Percentiles rank a stretch among this genome's conserved stretches.
phyloP scores from a whole-genome alignment of 2,888 invertebrate genomes.

The Aleiodes testaceus region DNA sequence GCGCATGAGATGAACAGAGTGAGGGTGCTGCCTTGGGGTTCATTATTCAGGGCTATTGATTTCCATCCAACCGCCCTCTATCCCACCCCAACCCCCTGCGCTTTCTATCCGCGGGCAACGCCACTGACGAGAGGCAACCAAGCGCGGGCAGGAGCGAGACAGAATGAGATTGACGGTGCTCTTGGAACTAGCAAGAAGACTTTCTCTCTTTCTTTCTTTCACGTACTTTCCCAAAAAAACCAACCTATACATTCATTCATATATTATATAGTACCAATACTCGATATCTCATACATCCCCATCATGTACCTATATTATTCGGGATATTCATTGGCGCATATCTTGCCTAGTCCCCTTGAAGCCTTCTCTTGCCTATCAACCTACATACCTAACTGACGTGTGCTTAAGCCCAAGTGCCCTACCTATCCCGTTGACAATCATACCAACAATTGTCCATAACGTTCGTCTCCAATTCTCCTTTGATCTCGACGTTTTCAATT shows the following conservation, averaged over 20 bases:
- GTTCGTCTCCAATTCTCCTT: slow-evolving; percentile 19
- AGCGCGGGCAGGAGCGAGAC: slow-evolving; percentile 40
- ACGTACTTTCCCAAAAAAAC: slow-evolving; percentile 8
- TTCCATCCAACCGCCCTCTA: slow-evolving; percentile 70
- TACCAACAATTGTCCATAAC: slow-evolving; percentile 34
- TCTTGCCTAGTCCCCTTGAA: slow-evolving; percentile 32
- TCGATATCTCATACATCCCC: slow-evolving; percentile 8
- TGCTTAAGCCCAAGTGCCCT: slow-evolving; percentile 59
- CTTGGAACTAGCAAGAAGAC: not conserved
- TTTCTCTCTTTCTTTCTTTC: slow-evolving; percentile 25
- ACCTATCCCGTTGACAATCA: slow-evolving; percentile 47
- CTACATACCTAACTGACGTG: slow-evolving; percentile 60
- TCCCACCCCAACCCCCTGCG: slow-evolving; percentile 46
- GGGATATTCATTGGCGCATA: slow-evolving; percentile 8
- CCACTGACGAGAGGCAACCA: slow-evolving; percentile 56
- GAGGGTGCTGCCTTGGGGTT: slow-evolving; percentile 67
- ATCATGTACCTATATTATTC: not conserved
- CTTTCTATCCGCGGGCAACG: slow-evolving; percentile 62
- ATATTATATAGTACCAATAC: slow-evolving; percentile 12
- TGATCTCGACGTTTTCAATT: slow-evolving; percentile 16
- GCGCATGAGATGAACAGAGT: slow-evolving; percentile 44
- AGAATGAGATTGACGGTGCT: slow-evolving; percentile 61
- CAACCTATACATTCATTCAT: slow-evolving; percentile 27
- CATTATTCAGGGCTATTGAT: slow-evolving; percentile 73
- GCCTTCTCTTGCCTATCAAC: slow-evolving; percentile 54